Conservation (phyloP, 2,113 vertebrate genomes). For the Ochotona curzoniae region DNA sequence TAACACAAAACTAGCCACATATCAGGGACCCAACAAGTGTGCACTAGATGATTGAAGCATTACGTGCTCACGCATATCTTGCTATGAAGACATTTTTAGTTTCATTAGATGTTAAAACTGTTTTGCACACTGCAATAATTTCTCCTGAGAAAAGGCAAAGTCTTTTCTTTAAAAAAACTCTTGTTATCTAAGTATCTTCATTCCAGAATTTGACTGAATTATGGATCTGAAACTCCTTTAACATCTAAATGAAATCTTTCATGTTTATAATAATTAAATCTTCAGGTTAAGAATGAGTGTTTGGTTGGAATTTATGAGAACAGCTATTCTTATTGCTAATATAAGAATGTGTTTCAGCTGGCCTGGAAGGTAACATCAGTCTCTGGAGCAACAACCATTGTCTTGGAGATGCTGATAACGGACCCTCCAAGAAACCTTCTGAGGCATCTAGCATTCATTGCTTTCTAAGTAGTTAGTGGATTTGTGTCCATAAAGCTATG, state of each 20-base stretch:
- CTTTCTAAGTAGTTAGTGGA: background rate
- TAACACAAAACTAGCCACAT: background rate
- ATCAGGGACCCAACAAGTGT: background rate
- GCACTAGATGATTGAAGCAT: background rate
- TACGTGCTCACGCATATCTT: background rate
- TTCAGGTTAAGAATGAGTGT: background rate
- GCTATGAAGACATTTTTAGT: background rate
- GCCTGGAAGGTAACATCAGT: background rate
- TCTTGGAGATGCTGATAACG: background rate
- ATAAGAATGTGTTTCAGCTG: background rate
- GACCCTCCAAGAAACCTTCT: background rate
- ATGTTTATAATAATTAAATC: background rate
- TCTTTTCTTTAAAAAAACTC: background rate
- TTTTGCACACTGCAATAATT: background rate
- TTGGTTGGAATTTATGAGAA: background rate
- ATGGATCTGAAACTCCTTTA: background rate
- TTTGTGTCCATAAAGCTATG: background rate
- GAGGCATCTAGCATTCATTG: background rate
- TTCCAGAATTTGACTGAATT: slow-evolving; percentile 7
- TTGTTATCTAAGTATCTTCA: background rate
- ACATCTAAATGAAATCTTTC: background rate
- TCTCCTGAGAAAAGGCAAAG: background rate
- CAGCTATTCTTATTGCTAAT: background rate
- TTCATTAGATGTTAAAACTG: background rate
- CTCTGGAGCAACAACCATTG: background rate